phyloP scores from a whole-genome alignment of 2,888 invertebrate species.

The Salticus scenicus region DNA sequence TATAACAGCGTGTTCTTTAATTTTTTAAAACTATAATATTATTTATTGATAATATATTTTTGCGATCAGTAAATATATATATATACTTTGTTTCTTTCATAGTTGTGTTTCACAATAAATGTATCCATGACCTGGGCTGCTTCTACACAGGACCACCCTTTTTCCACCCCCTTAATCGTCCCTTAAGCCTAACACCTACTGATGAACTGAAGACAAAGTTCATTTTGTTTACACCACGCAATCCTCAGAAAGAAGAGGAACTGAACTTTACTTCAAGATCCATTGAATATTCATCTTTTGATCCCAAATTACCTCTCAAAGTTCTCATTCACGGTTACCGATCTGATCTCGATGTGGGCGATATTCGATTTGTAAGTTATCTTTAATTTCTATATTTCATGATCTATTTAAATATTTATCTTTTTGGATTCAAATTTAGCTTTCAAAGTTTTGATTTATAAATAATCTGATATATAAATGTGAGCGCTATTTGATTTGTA shows the following conservation, averaged over 20 bases:
- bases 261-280: constrained; percentile 10
- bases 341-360: constrained; percentile 15
- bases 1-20: no score
- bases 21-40: no score
- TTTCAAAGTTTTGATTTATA: no score
- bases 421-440: no score
- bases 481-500: not conserved
- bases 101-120: constrained; percentile 52
- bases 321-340: constrained; percentile 51
- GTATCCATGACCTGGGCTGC: constrained; percentile 46
- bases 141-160: constrained; percentile 63
- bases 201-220: constrained; percentile 15
- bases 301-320: no score
- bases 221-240: constrained; percentile 25
- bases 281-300: constrained; percentile 23
- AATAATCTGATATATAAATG: not conserved
- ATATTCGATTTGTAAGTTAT: constrained; percentile 26
- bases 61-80: no score
- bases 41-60: not conserved
- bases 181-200: constrained; percentile 28
- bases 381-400: not conserved
- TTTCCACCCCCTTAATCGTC: constrained; percentile 33
- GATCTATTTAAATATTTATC: no score
- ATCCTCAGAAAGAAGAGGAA: not conserved
- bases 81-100: not conserved